Percentiles rank a stretch among this genome's conserved stretches.
phyloP scores from a whole-genome alignment of 2,113 vertebrate genomes.

The Sakesphorus luctuosus region DNA sequence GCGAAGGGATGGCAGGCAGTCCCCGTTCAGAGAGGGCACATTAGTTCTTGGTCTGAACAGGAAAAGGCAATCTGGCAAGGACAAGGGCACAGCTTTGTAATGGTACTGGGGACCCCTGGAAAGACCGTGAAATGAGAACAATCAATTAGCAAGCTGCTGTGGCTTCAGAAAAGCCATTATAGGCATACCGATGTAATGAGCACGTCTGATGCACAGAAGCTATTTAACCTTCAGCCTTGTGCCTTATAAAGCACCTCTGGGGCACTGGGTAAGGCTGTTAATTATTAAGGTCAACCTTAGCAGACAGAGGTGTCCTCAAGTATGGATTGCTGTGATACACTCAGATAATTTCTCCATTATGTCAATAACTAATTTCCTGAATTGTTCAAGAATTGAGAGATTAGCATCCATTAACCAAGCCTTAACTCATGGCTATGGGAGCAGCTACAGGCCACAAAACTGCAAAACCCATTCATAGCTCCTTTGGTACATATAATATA shows the following conservation, averaged over 20 bases:
- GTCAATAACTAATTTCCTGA: slow-evolving; percentile 49
- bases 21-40: fast-evolving
- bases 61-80: neutral
- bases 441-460: neutral
- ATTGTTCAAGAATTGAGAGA: slow-evolving; percentile 25
- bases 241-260: slow-evolving; percentile 21
- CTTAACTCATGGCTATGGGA: neutral
- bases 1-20: neutral
- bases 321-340: neutral
- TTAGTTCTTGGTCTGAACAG: neutral
- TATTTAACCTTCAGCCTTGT: slow-evolving; percentile 50
- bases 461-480: neutral
- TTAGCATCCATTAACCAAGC: neutral
- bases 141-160: slow-evolving; percentile 39
- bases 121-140: neutral
- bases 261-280: slow-evolving; percentile 7
- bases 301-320: neutral
- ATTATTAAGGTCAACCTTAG: slow-evolving; percentile 33
- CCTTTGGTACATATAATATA: neutral
- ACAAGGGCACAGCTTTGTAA: neutral
- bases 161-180: slow-evolving; percentile 4
- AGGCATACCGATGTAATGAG: neutral
- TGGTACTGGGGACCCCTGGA: neutral
- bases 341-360: slow-evolving; percentile 42
- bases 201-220: slow-evolving; percentile 15